Conservation (phyloP, 2,113 vertebrate species). For the Laticauda laticaudata region DNA sequence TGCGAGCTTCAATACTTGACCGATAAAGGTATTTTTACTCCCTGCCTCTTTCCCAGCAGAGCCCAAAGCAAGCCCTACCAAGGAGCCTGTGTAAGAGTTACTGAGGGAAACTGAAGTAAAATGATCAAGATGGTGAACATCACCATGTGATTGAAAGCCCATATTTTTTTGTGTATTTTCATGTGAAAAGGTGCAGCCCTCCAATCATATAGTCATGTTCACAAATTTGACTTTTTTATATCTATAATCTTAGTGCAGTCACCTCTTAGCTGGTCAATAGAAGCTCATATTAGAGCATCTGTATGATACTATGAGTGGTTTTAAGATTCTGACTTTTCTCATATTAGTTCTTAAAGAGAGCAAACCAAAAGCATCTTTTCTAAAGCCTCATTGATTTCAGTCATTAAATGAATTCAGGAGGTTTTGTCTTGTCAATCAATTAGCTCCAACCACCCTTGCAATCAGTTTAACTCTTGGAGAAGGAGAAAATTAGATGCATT, state of each 20-base stretch:
- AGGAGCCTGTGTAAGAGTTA: not conserved
- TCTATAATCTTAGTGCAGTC: not conserved
- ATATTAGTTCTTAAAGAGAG: not conserved
- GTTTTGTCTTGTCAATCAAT: not conserved
- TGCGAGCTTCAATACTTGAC: not conserved
- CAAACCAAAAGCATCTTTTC: fast-evolving
- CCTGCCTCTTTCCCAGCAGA: not conserved
- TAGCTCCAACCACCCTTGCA: not conserved
- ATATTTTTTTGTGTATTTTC: not conserved
- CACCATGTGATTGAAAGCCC: not conserved
- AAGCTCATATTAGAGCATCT: not conserved
- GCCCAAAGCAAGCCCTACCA: not conserved
- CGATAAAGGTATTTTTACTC: not conserved
- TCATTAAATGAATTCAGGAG: fast-evolving
- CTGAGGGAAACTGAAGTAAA: not conserved
- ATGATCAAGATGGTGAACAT: not conserved
- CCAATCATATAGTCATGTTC: not conserved
- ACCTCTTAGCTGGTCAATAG: not conserved
- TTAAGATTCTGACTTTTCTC: fast-evolving
- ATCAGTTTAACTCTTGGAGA: not conserved
- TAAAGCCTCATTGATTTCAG: fast-evolving
- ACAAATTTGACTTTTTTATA: not conserved
- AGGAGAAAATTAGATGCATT: fast-evolving
- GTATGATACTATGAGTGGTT: fast-evolving
- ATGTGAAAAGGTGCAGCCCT: not conserved